Conservation (phyloP, 2,797 vertebrate genomes). For the Myotis findleyi region DNA sequence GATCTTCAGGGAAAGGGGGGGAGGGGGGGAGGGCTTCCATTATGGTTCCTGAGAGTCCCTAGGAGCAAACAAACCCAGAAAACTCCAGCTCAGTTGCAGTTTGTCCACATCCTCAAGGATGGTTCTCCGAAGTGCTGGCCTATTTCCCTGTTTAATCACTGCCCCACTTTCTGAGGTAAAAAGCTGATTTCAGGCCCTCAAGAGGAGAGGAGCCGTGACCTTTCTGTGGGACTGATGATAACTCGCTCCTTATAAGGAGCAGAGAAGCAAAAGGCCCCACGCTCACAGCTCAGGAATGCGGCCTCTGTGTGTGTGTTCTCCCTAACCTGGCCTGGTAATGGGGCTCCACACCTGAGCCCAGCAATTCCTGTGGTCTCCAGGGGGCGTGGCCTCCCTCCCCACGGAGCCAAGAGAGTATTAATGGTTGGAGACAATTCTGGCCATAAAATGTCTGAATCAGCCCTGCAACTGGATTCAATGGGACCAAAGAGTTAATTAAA, state of each 20-base stretch:
- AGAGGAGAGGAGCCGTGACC: slow-evolving; percentile 16
- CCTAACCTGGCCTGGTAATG: not conserved
- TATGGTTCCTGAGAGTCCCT: not conserved
- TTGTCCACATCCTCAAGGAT: slow-evolving; percentile 39
- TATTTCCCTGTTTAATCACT: slow-evolving; percentile 22
- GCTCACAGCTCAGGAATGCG: slow-evolving; percentile 64
- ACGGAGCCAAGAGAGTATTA: not conserved
- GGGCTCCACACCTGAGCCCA: not conserved
- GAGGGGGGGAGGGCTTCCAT: not conserved
- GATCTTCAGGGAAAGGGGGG: not conserved
- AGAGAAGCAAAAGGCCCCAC: not conserved
- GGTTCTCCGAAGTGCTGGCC: not conserved
- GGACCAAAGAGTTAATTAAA: not conserved
- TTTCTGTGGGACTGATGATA: slow-evolving; percentile 24
- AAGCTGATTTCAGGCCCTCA: slow-evolving; percentile 39
- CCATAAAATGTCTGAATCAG: not conserved
- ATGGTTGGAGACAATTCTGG: not conserved
- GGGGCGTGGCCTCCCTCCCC: not conserved
- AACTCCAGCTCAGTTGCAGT: not conserved
- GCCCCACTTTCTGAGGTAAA: slow-evolving; percentile 28
- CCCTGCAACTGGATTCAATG: not conserved
- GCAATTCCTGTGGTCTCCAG: not conserved
- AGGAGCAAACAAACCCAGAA: not conserved
- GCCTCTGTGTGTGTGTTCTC: not conserved
- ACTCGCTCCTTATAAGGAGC: slow-evolving; percentile 75